Evolutionary conservation across 2,113 vertebrate genomes (phyloP), one percentile per base, ranked within the genome.

Genomic region (Arizona elegans): DNA sequence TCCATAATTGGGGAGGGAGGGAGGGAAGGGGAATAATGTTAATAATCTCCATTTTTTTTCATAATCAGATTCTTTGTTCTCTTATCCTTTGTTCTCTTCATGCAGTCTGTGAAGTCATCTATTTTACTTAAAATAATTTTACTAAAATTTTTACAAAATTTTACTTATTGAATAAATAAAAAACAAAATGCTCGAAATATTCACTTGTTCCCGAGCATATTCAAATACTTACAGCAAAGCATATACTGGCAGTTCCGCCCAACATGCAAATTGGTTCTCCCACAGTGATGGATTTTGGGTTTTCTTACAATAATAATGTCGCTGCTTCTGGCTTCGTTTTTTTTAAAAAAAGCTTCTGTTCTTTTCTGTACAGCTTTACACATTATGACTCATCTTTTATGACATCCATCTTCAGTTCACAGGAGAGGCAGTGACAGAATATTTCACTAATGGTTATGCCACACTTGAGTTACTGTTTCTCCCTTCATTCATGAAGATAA

Each of bases 371-470:
- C 33, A 81, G 75, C 17, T 38, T 81, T 52, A 90, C 89, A 5
- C 0, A 0, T 90, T 59, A 86, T 93, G 75, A 26, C 24, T 70
- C 65, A 52, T 93, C 23, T 89, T 91, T 59, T 50, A 50, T 93
- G 56, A 93, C 33, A 85, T 89, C 59, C 93, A 52, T 81, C 89
- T 91, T 93, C 52, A 54, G 70, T 54, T 94, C 26, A 47, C 53
- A 55, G 12, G 65, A 75, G 54, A 91, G 52, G 19, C 81, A 92
- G 47, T 91, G 92, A 55, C n/a, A 93, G 52, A 38, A 24, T 86
- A 92, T 87, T 43, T 89, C 87, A 13, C 90, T 95, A 88, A 70
- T 87, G 87, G 26, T 54, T 93, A 0, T 93, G 90, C 15, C 0
- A 0, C 53, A 24, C 92, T 90, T 90, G 90, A 94, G 52, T 92